These are phyloP conservation scores for Geothlypis trichas DNA, from an alignment of 2,113 vertebrate genomes.

Conservation along the genomic window DNA sequence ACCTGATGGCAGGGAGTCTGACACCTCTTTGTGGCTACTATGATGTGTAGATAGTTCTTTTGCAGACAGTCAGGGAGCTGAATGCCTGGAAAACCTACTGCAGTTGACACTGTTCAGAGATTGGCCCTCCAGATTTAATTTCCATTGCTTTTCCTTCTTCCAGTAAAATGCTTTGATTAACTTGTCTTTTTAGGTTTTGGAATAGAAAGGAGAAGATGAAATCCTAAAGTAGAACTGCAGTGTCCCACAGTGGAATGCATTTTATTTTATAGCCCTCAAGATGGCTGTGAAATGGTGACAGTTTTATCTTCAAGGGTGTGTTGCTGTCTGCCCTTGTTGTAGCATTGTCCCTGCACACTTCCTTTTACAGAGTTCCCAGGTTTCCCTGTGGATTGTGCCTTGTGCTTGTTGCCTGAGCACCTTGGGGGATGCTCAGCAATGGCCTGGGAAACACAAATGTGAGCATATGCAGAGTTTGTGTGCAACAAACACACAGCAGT, in stretches of 20 bases:
- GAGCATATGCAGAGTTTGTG: not conserved
- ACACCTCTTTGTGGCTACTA: not conserved
- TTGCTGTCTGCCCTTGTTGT: not conserved
- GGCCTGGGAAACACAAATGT: not conserved
- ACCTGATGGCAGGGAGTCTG: not conserved
- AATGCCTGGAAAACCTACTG: not conserved
- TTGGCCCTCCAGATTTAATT: not conserved
- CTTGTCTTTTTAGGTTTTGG: not conserved
- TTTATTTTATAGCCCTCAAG: not conserved
- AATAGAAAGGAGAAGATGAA: not conserved
- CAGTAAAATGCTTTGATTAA: not conserved
- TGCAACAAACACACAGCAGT: not conserved
- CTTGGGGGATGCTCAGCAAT: not conserved
- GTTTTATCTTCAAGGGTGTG: not conserved
- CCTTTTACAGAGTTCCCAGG: not conserved
- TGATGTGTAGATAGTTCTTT: not conserved
- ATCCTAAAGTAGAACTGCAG: not conserved
- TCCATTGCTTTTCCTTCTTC: not conserved
- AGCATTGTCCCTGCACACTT: not conserved
- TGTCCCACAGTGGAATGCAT: not conserved
- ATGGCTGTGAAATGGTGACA: not conserved
- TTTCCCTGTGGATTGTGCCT: not conserved
- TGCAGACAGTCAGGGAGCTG: not conserved
- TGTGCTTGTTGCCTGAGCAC: not conserved
- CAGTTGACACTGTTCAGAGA: not conserved